Evolutionary conservation across 2,888 invertebrate genomes (phyloP), one percentile per base, ranked within the genome.

Genomic region (Cephus spinipes): DNA sequence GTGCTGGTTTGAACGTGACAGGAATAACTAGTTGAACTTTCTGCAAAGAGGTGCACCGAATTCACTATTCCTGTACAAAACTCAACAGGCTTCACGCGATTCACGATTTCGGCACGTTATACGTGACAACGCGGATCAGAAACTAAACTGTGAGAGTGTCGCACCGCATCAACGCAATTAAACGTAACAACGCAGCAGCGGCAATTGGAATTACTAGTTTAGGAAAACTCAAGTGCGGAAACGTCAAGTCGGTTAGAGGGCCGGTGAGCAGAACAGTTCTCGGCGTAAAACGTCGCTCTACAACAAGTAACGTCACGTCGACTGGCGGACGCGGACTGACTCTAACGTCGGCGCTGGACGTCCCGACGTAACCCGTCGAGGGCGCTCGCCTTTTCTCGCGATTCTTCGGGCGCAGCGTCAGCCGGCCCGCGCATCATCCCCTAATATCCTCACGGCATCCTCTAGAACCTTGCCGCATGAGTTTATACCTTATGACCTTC

Each of bases 341-440:
- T 79, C 80, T 12, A 71, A 31, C 32, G 71, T 15, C 31, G 81
- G 79, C 79, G 80, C 81, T 78, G 80, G 79, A 79, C 80, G 80
- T 82, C 79, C 81, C 80, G 78, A 81, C 82, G 78, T 68, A 79
- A 74, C 55, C 23, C 81, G 79, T 79, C 76, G 82, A 81, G 83
- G 81, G 82, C 82, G 81, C 79, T 83, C 83, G 85, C 84, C 85
- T 85, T 85, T 85, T 84, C 84, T 84, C 85, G 83, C 83, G 83
- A 79, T 84, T 82, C 82, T 82, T 82, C 83, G 83, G 80, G 80
- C 79, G 79, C 78, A 77, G 83, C 83, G 84, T 83, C 84, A 81
- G 82, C 83, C 77, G 83, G 85, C 84, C 84, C 85, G 85, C 84
- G 85, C 85, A 85, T 84, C 83, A 83, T 85, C 85, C 85, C 83